A percentile compares a stretch with the other conserved stretches of the same genome.
Conservation (phyloP, 2,888 invertebrate genomes). For the Ophion slaviceki region DNA sequence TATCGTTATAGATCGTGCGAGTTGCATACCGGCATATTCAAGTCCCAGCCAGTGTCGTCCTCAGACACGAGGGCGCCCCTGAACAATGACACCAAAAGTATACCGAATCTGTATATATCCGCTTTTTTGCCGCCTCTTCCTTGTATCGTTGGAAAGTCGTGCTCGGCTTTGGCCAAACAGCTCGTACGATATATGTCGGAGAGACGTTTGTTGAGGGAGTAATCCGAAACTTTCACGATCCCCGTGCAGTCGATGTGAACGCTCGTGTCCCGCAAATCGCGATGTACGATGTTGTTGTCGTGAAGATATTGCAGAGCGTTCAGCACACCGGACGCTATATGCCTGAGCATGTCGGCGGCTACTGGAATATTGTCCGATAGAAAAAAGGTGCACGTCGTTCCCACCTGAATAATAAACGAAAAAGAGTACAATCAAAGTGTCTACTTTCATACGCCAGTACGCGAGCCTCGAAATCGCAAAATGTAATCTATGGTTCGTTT, state of each 20-base stretch:
- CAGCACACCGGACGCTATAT: conserved; percentile 89
- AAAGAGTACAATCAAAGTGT: conserved; percentile 1
- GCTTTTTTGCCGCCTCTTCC: conserved; percentile 87
- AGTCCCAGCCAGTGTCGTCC: conserved; percentile 86
- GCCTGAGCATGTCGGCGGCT: conserved; percentile 86
- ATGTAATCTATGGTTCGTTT: not conserved
- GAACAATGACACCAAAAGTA: conserved; percentile 88
- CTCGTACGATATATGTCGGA: conserved; percentile 84
- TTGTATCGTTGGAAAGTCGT: conserved; percentile 80
- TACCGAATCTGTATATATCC: conserved; percentile 90
- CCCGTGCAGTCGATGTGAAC: conserved; percentile 89
- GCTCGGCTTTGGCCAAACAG: conserved; percentile 78
- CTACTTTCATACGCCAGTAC: too few species aligned
- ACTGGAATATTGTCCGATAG: conserved; percentile 84
- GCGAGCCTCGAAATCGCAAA: not conserved
- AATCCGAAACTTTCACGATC: conserved; percentile 87
- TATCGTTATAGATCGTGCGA: not conserved
- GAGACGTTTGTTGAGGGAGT: conserved; percentile 88
- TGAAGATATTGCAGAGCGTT: conserved; percentile 92
- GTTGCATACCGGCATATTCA: conserved; percentile 82
- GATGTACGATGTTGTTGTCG: conserved; percentile 92
- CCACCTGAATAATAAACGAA: conserved; percentile 78
- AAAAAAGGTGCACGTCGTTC: conserved; percentile 84
- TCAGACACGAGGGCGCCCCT: conserved; percentile 85
- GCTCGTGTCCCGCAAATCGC: conserved; percentile 90